Conservation (phyloP, 2,797 vertebrate genomes). For the Silurus aristotelis region DNA sequence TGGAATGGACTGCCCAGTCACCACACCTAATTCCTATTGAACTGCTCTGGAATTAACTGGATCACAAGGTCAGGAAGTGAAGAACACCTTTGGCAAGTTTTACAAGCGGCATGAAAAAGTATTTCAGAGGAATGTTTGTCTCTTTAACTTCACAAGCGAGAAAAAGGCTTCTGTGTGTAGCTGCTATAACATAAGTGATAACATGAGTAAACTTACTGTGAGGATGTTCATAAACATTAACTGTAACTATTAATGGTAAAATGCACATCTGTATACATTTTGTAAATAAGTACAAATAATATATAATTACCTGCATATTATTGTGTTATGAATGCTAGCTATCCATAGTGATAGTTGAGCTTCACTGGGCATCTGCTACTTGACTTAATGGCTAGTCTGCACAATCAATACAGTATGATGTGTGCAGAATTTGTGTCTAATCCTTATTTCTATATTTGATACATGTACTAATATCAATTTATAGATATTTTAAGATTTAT, state of each 20-base stretch:
- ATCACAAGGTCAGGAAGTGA: too few species aligned
- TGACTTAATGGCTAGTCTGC: background rate
- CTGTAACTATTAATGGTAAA: background rate
- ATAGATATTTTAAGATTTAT: too few species aligned
- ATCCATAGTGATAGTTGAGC: background rate
- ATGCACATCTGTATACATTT: background rate
- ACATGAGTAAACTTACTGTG: background rate
- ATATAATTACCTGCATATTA: background rate
- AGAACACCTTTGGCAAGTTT: too few species aligned
- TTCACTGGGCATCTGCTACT: background rate
- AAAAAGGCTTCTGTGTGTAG: background rate
- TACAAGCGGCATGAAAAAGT: too few species aligned
- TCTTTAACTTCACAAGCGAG: background rate
- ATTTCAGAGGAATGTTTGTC: background rate
- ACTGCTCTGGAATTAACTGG: too few species aligned
- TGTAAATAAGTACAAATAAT: background rate
- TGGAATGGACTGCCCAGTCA: too few species aligned
- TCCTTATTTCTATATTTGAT: background rate
- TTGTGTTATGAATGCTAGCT: background rate
- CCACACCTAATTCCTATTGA: too few species aligned
- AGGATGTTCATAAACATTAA: background rate
- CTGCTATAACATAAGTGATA: background rate
- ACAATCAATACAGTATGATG: background rate
- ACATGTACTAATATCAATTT: background rate
- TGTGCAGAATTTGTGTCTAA: background rate